phyloP scores from a whole-genome alignment of 2,888 invertebrate species.

The Eupithecia dodoneata region DNA sequence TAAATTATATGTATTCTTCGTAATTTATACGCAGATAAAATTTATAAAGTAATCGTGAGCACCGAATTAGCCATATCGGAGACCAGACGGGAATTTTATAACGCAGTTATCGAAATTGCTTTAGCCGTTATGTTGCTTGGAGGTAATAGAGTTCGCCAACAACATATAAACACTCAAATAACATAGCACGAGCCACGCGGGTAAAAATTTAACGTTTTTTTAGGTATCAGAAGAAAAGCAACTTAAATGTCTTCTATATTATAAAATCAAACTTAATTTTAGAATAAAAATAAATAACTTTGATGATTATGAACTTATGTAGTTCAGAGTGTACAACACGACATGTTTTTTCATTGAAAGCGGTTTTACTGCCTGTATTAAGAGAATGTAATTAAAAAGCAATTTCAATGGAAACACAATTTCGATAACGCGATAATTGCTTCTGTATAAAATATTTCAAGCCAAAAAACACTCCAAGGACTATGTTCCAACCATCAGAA shows the following conservation, averaged over 20 bases:
- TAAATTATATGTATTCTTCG: too few species aligned
- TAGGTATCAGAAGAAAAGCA: not conserved
- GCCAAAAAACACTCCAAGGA: not conserved
- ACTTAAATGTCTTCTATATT: not conserved
- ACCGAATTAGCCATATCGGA: too few species aligned
- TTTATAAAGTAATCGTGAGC: too few species aligned
- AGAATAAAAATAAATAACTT: not conserved
- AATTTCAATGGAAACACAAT: not conserved
- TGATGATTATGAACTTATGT: too few species aligned
- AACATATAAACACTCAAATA: not conserved
- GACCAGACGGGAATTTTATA: not conserved
- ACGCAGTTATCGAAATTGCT: not conserved
- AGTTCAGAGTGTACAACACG: too few species aligned
- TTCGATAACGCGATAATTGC: not conserved
- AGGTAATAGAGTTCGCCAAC: not conserved
- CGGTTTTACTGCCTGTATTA: too few species aligned
- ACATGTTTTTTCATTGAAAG: too few species aligned
- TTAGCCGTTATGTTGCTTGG: not conserved
- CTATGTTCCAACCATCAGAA: not conserved
- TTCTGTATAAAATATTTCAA: not conserved
- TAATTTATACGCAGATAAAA: too few species aligned
- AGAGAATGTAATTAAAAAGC: too few species aligned
- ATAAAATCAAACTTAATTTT: not conserved
- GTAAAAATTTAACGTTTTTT: not conserved
- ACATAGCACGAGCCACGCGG: not conserved